Evolutionary conservation across 2,113 vertebrate species (phyloP).

Genomic region (Tragelaphus scriptus): DNA sequence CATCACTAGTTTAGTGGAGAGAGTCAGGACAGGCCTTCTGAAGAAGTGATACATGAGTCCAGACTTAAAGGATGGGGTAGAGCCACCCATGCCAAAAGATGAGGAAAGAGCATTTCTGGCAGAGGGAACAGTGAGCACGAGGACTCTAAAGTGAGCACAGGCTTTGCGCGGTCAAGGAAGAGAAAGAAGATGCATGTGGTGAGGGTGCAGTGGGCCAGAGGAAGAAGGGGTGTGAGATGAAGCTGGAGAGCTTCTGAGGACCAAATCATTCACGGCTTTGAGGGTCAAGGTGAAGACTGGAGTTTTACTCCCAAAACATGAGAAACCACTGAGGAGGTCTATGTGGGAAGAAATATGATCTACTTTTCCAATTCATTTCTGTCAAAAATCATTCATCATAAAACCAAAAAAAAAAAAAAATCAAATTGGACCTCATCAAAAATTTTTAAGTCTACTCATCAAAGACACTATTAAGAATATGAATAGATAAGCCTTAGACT

Average conservation of each 20-base stretch:
- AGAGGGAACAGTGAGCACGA: not conserved
- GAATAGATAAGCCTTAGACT: not conserved
- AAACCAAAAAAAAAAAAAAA: not conserved
- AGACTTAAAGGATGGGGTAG: not conserved
- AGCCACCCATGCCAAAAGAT: not conserved
- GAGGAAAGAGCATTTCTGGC: not conserved
- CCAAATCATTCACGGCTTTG: not conserved
- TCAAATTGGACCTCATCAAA: not conserved
- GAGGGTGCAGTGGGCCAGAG: no score
- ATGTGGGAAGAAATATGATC: no score
- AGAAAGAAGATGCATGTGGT: not conserved
- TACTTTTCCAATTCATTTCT: not conserved
- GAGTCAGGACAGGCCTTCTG: not conserved
- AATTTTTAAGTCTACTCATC: not conserved
- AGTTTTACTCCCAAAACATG: not conserved
- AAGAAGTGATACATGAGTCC: not conserved
- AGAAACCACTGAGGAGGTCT: no score
- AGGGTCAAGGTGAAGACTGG: not conserved
- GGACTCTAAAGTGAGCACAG: not conserved
- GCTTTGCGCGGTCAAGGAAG: no score
- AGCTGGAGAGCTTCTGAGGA: not conserved
- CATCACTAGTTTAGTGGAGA: no score
- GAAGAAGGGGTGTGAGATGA: not conserved
- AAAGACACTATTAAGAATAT: not conserved
- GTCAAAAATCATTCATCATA: not conserved